A percentile compares a stretch with the other conserved stretches of the same genome.
phyloP scores from a whole-genome alignment of 2,797 vertebrate species.

The Syncerus caffer region DNA sequence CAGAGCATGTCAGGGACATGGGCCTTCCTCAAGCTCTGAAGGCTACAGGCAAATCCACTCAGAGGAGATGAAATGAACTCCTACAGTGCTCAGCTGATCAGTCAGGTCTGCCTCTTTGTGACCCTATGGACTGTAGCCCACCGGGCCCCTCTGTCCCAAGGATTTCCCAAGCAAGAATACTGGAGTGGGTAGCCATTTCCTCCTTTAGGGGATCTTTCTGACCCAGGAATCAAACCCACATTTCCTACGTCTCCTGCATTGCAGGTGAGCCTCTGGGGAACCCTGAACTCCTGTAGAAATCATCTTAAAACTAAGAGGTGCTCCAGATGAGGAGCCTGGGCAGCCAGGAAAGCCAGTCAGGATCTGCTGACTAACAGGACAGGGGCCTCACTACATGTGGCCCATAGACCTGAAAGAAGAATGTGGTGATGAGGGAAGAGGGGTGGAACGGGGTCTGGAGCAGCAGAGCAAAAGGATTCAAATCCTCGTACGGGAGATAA shows the following conservation, averaged over 20 bases:
- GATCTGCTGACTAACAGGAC: neutral
- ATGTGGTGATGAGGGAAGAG: neutral
- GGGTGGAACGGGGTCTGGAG: neutral
- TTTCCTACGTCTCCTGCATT: neutral
- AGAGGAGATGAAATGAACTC: neutral
- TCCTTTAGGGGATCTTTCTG: neutral
- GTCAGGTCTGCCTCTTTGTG: neutral
- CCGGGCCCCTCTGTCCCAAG: neutral
- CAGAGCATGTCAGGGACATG: accelerated
- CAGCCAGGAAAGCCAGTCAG: neutral
- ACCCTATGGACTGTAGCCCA: neutral
- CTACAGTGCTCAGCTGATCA: neutral
- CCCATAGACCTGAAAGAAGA: neutral
- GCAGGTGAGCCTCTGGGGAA: neutral
- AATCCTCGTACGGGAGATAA: neutral
- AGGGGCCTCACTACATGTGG: neutral
- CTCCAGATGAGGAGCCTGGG: neutral
- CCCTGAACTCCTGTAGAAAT: neutral
- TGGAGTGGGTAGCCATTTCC: neutral
- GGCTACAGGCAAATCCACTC: neutral
- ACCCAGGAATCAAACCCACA: neutral
- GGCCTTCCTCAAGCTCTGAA: neutral
- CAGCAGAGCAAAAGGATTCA: neutral
- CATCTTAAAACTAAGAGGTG: neutral
- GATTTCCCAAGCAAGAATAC: neutral